A percentile compares a stretch with the other conserved stretches of the same genome.
These are phyloP conservation scores for Tetranychus urticae DNA, from an alignment of 1,140 invertebrate genomes.

Conservation along the genomic window DNA sequence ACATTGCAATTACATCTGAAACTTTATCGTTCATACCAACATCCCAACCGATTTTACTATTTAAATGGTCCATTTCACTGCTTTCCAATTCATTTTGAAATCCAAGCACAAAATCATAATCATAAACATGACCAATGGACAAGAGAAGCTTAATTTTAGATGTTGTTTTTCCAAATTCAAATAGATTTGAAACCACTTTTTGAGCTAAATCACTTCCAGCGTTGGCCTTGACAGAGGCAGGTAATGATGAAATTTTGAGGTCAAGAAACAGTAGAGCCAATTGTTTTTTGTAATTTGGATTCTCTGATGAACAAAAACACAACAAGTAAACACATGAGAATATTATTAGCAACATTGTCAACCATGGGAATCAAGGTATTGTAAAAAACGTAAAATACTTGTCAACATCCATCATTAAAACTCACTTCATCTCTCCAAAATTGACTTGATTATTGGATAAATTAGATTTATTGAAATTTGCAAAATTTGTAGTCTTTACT, in stretches of 20 bases:
- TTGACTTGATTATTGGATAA: too few species aligned
- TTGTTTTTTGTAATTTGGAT: constrained; percentile 2
- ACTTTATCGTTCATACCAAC: constrained; percentile 12
- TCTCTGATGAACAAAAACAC: not conserved
- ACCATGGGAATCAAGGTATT: too few species aligned
- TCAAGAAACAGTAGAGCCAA: constrained; percentile 11
- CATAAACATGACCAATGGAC: constrained; percentile 9
- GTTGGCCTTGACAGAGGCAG: constrained; percentile 3
- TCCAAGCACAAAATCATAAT: constrained; percentile 9
- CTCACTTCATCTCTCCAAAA: too few species aligned
- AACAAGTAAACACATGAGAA: not conserved
- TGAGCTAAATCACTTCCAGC: constrained; percentile 12
- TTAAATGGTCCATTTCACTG: not conserved
- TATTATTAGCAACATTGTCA: too few species aligned
- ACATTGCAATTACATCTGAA: constrained; percentile 9
- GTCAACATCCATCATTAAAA: too few species aligned
- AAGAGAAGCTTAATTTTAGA: constrained; percentile 2
- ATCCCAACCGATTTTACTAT: constrained; percentile 10
- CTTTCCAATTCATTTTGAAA: constrained; percentile 8
- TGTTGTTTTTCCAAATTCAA: not conserved
- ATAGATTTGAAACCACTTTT: constrained; percentile 11
- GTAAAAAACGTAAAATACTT: too few species aligned
- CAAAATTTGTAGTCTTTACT: not conserved
- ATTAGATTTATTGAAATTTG: too few species aligned
- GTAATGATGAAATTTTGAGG: constrained; percentile 11